Evolutionary conservation across 1,140 invertebrate genomes (phyloP).

Genomic region (Oncopodura yosiiana): DNA sequence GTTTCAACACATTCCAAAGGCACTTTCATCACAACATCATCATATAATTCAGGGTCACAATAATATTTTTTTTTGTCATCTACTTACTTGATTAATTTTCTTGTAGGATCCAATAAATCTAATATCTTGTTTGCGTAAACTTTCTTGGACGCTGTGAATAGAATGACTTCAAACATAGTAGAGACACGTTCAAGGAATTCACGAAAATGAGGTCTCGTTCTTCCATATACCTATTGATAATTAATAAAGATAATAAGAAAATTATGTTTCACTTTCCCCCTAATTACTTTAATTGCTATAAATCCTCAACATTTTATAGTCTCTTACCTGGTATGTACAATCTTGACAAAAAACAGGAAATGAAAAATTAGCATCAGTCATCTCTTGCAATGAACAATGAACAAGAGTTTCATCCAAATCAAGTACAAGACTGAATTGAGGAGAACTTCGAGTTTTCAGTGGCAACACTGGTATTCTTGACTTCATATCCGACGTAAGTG

Average conservation of each 20-base stretch:
- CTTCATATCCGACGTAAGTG: slow-evolving; percentile 73
- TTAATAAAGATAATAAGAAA: too few species aligned
- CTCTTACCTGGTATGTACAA: slow-evolving; percentile 57
- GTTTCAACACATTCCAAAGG: too few species aligned
- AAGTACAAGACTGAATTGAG: slow-evolving; percentile 83
- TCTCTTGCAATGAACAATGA: slow-evolving; percentile 85
- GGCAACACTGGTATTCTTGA: slow-evolving; percentile 80
- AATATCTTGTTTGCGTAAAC: slow-evolving; percentile 92
- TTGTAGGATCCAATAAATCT: slow-evolving; percentile 80
- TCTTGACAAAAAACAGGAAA: slow-evolving; percentile 93
- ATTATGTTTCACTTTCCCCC: background rate
- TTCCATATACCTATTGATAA: slow-evolving; percentile 60
- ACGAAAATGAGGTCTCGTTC: slow-evolving; percentile 78
- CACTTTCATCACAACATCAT: too few species aligned
- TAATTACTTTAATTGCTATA: background rate
- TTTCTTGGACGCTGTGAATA: slow-evolving; percentile 92
- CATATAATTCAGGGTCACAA: too few species aligned
- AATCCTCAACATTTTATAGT: background rate
- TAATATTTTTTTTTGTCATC: too few species aligned
- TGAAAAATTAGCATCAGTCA: slow-evolving; percentile 82
- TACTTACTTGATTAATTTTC: slow-evolving; percentile 76
- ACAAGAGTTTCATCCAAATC: slow-evolving; percentile 91
- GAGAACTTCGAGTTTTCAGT: slow-evolving; percentile 82
- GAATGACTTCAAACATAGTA: slow-evolving; percentile 82
- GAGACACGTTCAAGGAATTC: slow-evolving; percentile 88